Conservation (phyloP, 2,888 invertebrate species). For the Chymomyza caudatula region DNA sequence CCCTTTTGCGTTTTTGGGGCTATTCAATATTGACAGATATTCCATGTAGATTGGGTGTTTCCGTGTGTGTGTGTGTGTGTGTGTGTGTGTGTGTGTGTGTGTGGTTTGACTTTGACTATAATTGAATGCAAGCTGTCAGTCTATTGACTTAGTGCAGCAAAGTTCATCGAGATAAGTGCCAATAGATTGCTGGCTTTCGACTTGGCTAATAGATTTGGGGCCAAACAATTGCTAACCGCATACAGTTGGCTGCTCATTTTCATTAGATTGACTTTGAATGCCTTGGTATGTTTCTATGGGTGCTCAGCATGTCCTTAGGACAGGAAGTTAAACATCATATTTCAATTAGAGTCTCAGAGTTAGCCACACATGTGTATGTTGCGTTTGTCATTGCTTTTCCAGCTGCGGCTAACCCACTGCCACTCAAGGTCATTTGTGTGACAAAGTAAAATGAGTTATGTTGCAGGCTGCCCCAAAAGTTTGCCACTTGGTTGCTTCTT, state of each 20-base stretch:
- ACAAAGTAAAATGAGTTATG: conserved; percentile 14
- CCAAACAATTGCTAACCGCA: background rate
- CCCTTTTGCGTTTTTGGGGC: background rate
- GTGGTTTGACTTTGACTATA: conserved; percentile 8
- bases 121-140: conserved; percentile 22
- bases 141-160: background rate
- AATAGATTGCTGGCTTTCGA: conserved; percentile 21
- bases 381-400: too few relatives aligned
- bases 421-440: background rate
- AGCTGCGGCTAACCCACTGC: too few relatives aligned
- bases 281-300: conserved; percentile 12
- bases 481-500: background rate
- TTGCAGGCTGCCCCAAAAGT: conserved; percentile 1
- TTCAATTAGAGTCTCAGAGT: conserved; percentile 35
- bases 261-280: conserved; percentile 12
- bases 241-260: conserved; percentile 1
- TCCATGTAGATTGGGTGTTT: background rate
- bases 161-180: conserved; percentile 18
- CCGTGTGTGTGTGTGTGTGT: background rate
- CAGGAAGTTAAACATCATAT: conserved; percentile 42
- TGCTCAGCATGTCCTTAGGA: conserved; percentile 3
- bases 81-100: background rate
- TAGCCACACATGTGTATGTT: too few relatives aligned
- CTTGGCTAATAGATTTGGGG: conserved; percentile 9
- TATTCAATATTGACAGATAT: conserved; percentile 5